Base-by-base conservation (phyloP, 2,797 vertebrate genomes). In the Enteromius paludinosus region DNA sequence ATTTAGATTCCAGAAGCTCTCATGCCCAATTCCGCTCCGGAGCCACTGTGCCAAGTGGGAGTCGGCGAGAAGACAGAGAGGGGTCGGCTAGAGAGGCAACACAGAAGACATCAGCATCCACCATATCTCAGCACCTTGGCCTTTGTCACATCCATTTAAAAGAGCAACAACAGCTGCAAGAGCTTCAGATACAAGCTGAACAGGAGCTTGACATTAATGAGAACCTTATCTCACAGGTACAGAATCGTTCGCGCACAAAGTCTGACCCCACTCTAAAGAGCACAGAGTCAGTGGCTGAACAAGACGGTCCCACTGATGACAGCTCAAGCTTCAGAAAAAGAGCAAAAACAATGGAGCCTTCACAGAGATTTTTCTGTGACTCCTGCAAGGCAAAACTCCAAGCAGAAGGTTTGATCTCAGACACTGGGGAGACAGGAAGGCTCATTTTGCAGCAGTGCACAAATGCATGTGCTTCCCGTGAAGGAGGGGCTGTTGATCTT, bases 91-190 rank as follows among this genome's bases (percentile, higher is more conserved):
- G 94, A 79, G 95, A 94, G 62, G 92, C 87, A 49, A 78, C 84
- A 61, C 89, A 87, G 84, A 93, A 94, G 87, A 90, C 92, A 41
- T 43, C 94, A 81, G 92, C 93, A 68, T 92, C 96, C 75, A 90
- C 95, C 62, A 94, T 96, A 90, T 93, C 97, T 85, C 97, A 99
- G 93, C 97, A 98, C 92, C 93, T 98, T 92, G 95, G 97, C 90
- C 94, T 99, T 91, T 99, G 98, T 93, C 98, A 98, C 92, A 94
- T 99, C 91, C 97, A 99, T 91, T 95, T 98, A 91, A 96, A 92
- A 90, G 97, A 98, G 89, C 96, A 97, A 91, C 97, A 96, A 90
- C 97, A 97, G 90, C 94, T 96, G 83, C 96, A 93, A 86, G 94
- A 97, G 85, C 93, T 96, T 90, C 97, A 96, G 91, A 95, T 94